Conservation (phyloP, 2,797 vertebrate species). For the Syngnathus acus region DNA sequence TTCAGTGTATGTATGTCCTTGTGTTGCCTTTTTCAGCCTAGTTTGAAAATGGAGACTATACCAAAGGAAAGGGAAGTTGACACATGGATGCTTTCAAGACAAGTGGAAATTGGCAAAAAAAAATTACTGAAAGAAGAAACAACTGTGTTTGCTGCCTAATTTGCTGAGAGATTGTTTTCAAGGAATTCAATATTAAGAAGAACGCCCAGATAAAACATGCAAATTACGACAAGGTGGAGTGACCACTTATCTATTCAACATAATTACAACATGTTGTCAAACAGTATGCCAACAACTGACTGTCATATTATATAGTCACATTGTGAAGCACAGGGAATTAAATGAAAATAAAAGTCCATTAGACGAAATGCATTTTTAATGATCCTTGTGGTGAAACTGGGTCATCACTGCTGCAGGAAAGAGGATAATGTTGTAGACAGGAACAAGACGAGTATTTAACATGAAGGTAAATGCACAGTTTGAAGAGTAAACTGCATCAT, state of each 20-base stretch:
- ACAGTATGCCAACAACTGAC: neutral
- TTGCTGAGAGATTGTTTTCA: too few relatives aligned
- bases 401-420: slow-evolving; percentile 18
- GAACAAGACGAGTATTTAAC: slow-evolving; percentile 14
- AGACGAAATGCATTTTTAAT: slow-evolving; percentile 34
- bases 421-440: slow-evolving; percentile 19
- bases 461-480: slow-evolving; percentile 6
- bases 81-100: too few relatives aligned
- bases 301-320: slow-evolving; percentile 5
- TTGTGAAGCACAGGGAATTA: slow-evolving; percentile 16
- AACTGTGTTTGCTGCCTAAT: too few relatives aligned
- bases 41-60: too few relatives aligned
- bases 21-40: too few relatives aligned
- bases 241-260: neutral
- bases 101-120: too few relatives aligned
- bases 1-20: too few relatives aligned
- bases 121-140: too few relatives aligned
- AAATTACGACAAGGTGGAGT: neutral
- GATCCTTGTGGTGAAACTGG: slow-evolving; percentile 24
- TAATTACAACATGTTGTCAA: neutral
- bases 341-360: slow-evolving; percentile 21
- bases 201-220: too few relatives aligned
- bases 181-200: too few relatives aligned
- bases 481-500: neutral
- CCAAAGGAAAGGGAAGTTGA: too few relatives aligned